Evolutionary conservation across 1,140 invertebrate species (phyloP).

Genomic region (Leptestheria dahalacensis): DNA sequence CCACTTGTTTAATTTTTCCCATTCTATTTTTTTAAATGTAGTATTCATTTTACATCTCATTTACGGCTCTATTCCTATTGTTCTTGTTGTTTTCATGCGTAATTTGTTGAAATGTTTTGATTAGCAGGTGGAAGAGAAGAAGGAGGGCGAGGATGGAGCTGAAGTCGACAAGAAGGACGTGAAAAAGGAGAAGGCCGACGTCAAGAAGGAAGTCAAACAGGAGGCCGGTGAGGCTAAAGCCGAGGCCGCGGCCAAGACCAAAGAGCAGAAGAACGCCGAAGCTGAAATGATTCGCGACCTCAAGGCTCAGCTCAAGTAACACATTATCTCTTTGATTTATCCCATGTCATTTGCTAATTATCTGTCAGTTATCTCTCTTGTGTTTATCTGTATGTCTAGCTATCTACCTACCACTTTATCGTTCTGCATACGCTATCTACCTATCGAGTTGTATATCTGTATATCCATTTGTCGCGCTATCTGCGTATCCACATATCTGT

Average conservation of each 20-base stretch:
- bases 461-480: no score
- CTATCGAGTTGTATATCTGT: no score
- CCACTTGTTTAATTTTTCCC: background rate
- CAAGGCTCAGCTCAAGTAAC: conserved; percentile 79
- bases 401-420: no score
- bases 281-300: conserved; percentile 60
- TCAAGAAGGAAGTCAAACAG: conserved; percentile 27
- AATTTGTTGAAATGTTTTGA: background rate
- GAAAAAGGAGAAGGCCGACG: conserved; percentile 40
- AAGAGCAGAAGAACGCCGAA: conserved; percentile 39
- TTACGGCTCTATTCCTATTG: background rate
- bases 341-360: no score
- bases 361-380: no score
- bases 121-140: background rate
- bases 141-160: background rate
- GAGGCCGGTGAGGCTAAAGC: conserved; percentile 23
- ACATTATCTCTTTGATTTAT: no score
- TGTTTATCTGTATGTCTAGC: no score
- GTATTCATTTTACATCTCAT: background rate
- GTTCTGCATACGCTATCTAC: no score
- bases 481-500: no score
- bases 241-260: conserved; percentile 20
- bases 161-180: conserved; percentile 29
- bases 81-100: background rate
- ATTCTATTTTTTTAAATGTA: background rate